Percentiles rank a stretch among this genome's conserved stretches.
Evolutionary conservation across 2,888 invertebrate genomes (phyloP).

Genomic region (Drosophila mayaguana): DNA sequence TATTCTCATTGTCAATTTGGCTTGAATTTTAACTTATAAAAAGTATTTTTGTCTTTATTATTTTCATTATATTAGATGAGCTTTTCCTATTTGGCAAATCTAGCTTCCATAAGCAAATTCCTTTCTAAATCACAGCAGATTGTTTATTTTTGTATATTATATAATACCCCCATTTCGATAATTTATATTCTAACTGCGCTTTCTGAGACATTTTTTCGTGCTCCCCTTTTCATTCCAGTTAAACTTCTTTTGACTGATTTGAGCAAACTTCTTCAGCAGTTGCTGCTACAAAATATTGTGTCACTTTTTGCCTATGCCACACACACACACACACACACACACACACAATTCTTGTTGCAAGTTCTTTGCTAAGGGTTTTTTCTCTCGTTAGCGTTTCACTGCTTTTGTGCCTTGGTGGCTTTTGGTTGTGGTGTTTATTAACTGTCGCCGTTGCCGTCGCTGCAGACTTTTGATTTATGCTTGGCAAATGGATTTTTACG

Average conservation of each 20-base stretch:
- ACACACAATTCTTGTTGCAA: constrained; percentile 22
- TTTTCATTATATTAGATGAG: not conserved
- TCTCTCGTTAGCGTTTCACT: not conserved
- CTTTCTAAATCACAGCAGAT: not conserved
- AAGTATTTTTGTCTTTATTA: not conserved
- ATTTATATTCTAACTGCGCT: not conserved
- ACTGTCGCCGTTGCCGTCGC: constrained; percentile 23
- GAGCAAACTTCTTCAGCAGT: not conserved
- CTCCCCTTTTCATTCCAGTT: not conserved
- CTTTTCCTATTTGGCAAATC: not conserved
- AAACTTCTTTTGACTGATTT: not conserved
- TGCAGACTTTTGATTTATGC: constrained; percentile 45
- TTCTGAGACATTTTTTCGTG: not conserved
- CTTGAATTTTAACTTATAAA: not conserved
- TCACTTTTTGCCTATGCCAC: constrained; percentile 18
- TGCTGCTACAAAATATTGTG: constrained; percentile 26
- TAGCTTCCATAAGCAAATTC: too few species aligned
- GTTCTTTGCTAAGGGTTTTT: constrained; percentile 1
- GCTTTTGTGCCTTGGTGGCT: constrained; percentile 12
- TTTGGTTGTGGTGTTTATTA: constrained; percentile 29
- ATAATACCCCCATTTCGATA: not conserved
- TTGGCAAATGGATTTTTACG: constrained; percentile 35
- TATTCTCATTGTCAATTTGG: not conserved
- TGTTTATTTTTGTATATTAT: not conserved
- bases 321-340: constrained; percentile 12